phyloP scores from a whole-genome alignment of 2,888 invertebrate genomes.

The Deroplatys truncata region DNA sequence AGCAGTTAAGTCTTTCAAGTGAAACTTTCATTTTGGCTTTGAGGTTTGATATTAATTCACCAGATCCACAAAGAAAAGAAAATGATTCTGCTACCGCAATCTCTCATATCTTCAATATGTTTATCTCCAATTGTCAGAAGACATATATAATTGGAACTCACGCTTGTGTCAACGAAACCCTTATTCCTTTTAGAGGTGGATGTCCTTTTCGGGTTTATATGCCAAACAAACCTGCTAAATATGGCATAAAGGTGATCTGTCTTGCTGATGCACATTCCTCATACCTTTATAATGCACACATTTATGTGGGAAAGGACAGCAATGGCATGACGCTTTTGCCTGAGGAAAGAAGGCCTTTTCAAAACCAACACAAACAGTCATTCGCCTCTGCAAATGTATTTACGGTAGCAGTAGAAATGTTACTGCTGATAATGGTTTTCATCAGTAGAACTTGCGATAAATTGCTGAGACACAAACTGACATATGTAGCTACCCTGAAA shows the following conservation, averaged over 20 bases:
- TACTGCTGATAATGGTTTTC: slow-evolving; percentile 23
- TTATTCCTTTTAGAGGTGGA: not conserved
- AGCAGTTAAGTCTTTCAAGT: not conserved
- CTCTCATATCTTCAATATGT: not conserved
- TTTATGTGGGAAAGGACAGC: too few species aligned
- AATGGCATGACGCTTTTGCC: not conserved
- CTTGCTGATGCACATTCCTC: too few species aligned
- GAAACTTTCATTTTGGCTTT: not conserved
- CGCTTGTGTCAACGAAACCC: not conserved
- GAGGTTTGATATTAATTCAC: not conserved
- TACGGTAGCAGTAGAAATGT: not conserved
- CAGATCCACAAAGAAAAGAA: not conserved
- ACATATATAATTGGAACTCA: not conserved
- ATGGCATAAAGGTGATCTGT: not conserved
- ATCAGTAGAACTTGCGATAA: slow-evolving; percentile 1
- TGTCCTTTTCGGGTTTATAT: not conserved
- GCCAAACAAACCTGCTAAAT: not conserved
- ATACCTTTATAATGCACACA: too few species aligned
- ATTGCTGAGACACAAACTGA: not conserved
- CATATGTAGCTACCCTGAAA: not conserved
- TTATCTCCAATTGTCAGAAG: not conserved
- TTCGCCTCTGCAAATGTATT: not conserved
- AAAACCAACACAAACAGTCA: not conserved
- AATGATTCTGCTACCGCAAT: not conserved
- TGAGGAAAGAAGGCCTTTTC: not conserved